A percentile compares a stretch with the other conserved stretches of the same genome.
These are phyloP conservation scores for Chrysopilus asiliformis DNA, from an alignment of 2,888 invertebrate genomes.

Conservation along the genomic window DNA sequence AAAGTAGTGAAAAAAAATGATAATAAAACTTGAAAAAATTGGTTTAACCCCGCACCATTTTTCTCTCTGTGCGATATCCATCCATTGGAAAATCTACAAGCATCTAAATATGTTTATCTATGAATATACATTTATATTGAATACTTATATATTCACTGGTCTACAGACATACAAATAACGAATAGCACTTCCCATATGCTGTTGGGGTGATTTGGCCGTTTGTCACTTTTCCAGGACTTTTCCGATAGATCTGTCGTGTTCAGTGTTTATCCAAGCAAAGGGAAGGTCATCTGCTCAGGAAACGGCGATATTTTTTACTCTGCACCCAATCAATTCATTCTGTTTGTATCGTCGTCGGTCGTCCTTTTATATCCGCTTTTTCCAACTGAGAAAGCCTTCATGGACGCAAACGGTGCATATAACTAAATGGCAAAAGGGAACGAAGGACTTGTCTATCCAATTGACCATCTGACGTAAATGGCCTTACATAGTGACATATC, in stretches of 20 bases:
- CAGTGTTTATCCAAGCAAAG: not conserved
- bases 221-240: too few relatives aligned
- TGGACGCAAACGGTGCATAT: not conserved
- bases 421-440: not conserved
- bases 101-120: too few relatives aligned
- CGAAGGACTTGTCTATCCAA: not conserved
- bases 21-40: too few relatives aligned
- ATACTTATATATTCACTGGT: too few relatives aligned
- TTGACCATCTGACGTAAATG: not conserved
- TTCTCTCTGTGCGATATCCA: too few relatives aligned
- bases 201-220: too few relatives aligned
- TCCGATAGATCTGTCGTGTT: not conserved
- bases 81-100: too few relatives aligned
- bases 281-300: slow-evolving; percentile 1
- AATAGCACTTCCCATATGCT: too few relatives aligned
- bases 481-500: not conserved
- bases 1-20: too few relatives aligned
- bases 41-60: too few relatives aligned
- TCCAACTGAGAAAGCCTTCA: slow-evolving; percentile 1
- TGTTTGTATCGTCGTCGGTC: not conserved
- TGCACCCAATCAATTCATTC: slow-evolving; percentile 1
- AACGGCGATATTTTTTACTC: not conserved
- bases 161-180: too few relatives aligned
- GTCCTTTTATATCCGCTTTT: not conserved
- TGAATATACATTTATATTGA: too few relatives aligned